Base-by-base conservation (phyloP, 2,113 vertebrate genomes). In the Haemorhous mexicanus region DNA sequence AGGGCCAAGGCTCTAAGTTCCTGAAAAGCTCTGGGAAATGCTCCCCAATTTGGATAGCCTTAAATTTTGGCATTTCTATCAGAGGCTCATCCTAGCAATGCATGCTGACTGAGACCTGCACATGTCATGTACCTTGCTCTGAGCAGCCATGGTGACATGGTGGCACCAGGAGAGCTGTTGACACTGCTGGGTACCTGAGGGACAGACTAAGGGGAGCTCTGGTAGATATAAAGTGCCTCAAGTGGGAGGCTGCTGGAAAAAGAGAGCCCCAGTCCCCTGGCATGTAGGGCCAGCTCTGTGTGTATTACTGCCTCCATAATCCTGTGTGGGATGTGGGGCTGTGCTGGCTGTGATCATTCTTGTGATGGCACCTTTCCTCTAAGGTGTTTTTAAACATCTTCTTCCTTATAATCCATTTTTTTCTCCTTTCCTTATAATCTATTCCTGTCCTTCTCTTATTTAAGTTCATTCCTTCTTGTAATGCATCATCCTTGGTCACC, bases 401-500 rank as follows among this genome's bases (percentile, higher is more conserved):
- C 18, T 61, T 32, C 53, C 68, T 94, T 88, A 41, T 41, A 70
- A 67, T 93, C 79, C 75, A 17, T 58, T 96, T 41, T 41, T 41
- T 41, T 41, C 41, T 41, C 13, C 41, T 84, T 85, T 58, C 53
- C 68, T 94, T 88, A 41, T 37, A 70, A 67, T 93, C 79, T 78
- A 17, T 58, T 96, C 89, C 81, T 90, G 77, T 70, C 79, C 69
- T 96, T 94, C 83, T 92, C 84, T 81, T 93, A 76, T 78, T 50
- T 93, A 70, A 61, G 14, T 59, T 75, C n/a, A 39, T 89, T 96
- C 35, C 66, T 78, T 76, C n/a, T 88, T 28, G 22, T 87, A 94
- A 93, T 96, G 76, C 59, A 95, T 97, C 94, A 95, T 93, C 76
- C 66, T 92, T 94, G 96, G 95, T 97, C 96, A 96, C 88, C 77